Percentiles rank a stretch among this genome's conserved stretches.
These are phyloP conservation scores for Xanthia togata DNA, from an alignment of 2,888 invertebrate genomes.

Conservation along the genomic window DNA sequence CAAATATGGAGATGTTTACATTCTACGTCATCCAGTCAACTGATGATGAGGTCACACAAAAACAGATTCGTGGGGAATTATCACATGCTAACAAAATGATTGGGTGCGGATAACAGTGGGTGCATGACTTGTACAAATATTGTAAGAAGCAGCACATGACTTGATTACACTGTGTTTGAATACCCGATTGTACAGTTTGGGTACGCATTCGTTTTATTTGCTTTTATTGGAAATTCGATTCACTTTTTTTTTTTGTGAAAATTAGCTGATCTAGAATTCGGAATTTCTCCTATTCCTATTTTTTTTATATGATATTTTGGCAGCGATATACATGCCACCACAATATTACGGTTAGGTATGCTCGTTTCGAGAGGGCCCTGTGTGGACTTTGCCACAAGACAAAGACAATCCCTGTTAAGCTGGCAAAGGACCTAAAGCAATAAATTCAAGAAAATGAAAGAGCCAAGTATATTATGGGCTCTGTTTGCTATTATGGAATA, in stretches of 20 bases:
- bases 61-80: conserved; percentile 22
- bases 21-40: conserved; percentile 12
- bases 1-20: conserved; percentile 35
- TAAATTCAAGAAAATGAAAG: conserved; percentile 13
- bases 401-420: not conserved
- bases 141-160: conserved; percentile 77
- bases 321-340: too few relatives aligned
- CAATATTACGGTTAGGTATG: not conserved
- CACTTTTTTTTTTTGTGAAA: not conserved
- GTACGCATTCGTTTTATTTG: conserved; percentile 41
- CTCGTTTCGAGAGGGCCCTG: not conserved
- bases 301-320: too few relatives aligned
- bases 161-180: conserved; percentile 71
- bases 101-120: conserved; percentile 57
- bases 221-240: conserved; percentile 29
- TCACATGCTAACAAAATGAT: conserved; percentile 39
- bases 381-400: not conserved
- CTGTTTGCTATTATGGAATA: not conserved
- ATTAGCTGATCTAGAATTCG: not conserved
- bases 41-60: conserved; percentile 8
- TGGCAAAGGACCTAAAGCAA: not conserved
- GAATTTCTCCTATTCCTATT: too few relatives aligned
- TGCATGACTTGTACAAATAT: conserved; percentile 80
- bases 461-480: not conserved
- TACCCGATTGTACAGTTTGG: conserved; percentile 68